Evolutionary conservation across 2,113 vertebrate genomes (phyloP), one percentile per base, ranked within the genome.

Genomic region (Thamnaconus septentrionalis): DNA sequence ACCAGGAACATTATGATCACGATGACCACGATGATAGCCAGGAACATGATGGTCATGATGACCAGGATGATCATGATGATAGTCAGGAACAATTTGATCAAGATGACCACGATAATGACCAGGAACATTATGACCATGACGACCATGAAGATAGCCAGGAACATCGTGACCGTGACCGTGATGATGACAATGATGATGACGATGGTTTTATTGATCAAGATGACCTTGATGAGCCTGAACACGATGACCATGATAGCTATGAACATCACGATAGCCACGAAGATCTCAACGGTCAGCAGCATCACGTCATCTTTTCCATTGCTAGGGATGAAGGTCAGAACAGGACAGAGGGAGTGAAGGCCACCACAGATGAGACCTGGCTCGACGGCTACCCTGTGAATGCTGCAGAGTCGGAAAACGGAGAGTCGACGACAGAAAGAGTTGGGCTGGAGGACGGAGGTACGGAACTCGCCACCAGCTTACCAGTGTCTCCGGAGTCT

Each of bases 321-420:
- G 85, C 90, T 0, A 48, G 79, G 7, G 71, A 83, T 49, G 79
- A 79, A 10, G 58, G 4, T 5, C 75, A 75, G 31, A 96, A 93
- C 0, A 54, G 75, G 18, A 92, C 92, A 8, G 78, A 12, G 0
- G 77, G 46, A 47, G 81, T 74, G 6, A 81, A 81, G 6, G 56
- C 85, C 61, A 90, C 92, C 73, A 95, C 93, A 0, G 94, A 94
- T 0, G 92, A 93, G 7, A 94, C 94, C 0, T 97, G 95, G 96
- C 66, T 98, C 49, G 95, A 97, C 1, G 96, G 96, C 57, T 95
- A 96, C 69, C 94, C 95, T 5, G 91, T 96, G 53, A 88, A 87
- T 0, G 89, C 89, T 0, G 92, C 91, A 44, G 91, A 86, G 41
- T 76, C 73, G 0, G 82, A 88, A 54, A 92, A 88, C 62, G 59